These are phyloP conservation scores for Drosophila nigromelanica DNA, from an alignment of 1,140 invertebrate species.

Conservation along the genomic window DNA sequence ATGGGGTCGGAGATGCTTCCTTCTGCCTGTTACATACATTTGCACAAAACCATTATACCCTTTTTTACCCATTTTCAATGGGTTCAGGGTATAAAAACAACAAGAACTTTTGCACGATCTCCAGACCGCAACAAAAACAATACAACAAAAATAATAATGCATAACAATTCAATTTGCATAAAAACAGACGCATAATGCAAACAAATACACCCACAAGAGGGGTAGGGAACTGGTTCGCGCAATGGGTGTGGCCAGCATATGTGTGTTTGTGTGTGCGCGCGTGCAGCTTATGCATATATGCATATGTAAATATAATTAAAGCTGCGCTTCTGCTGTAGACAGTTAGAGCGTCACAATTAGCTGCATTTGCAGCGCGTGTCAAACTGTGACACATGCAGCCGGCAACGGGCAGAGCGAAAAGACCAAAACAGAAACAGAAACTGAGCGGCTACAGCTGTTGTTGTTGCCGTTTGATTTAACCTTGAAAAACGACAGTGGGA, in stretches of 20 bases:
- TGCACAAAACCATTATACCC: too few relatives aligned
- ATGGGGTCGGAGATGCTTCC: too few relatives aligned
- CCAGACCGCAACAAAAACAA: constrained; percentile 61
- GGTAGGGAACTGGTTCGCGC: constrained; percentile 3
- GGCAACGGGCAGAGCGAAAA: constrained; percentile 19
- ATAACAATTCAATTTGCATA: constrained; percentile 75
- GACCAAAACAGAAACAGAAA: constrained; percentile 35
- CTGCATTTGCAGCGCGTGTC: neutral
- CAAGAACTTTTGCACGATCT: constrained; percentile 60
- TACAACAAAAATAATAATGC: constrained; percentile 45
- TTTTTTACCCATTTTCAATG: too few relatives aligned
- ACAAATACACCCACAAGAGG: constrained; percentile 31
- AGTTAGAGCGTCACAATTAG: constrained; percentile 17
- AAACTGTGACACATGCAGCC: constrained; percentile 27
- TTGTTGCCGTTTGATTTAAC: constrained; percentile 34
- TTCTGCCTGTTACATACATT: too few relatives aligned
- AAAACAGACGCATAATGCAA: constrained; percentile 51
- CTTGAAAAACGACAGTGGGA: constrained; percentile 34
- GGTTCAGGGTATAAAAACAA: too few relatives aligned
- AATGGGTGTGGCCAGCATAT: constrained; percentile 31
- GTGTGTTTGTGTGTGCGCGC: neutral
- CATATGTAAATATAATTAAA: constrained; percentile 13
- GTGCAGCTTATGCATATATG: neutral
- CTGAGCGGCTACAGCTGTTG: constrained; percentile 40
- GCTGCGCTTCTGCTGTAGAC: constrained; percentile 16